A percentile compares a stretch with the other conserved stretches of the same genome.
Evolutionary conservation across 2,888 invertebrate genomes (phyloP).

Genomic region (Drosophila affinis): DNA sequence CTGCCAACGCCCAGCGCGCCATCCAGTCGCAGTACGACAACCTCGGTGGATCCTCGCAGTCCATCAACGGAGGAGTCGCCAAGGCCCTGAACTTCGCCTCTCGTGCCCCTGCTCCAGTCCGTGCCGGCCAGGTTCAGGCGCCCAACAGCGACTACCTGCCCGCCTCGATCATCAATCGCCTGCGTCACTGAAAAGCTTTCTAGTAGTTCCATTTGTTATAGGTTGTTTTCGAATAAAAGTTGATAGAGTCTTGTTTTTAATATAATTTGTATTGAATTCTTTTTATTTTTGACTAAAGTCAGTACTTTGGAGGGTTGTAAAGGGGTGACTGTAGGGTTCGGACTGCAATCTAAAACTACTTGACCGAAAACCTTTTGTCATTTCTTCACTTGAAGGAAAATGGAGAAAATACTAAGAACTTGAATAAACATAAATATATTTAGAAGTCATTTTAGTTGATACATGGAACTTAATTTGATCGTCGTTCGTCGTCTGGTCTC

Average conservation of each 20-base stretch:
- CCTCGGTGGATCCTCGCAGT: constrained; percentile 64
- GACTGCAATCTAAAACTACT: too few species aligned
- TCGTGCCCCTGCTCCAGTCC: constrained; percentile 55
- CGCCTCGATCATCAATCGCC: constrained; percentile 68
- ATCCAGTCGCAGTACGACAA: constrained; percentile 77
- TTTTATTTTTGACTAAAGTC: not conserved
- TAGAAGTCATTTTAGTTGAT: too few species aligned
- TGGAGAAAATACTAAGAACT: too few species aligned
- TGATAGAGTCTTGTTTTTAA: constrained; percentile 17
- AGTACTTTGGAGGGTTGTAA: too few species aligned
- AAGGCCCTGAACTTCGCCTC: constrained; percentile 79
- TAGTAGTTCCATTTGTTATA: constrained; percentile 32
- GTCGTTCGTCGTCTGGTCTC: too few species aligned
- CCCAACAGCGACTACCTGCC: constrained; percentile 71
- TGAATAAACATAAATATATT: too few species aligned
- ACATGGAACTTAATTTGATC: too few species aligned
- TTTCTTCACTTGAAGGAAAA: too few species aligned
- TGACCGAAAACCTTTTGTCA: too few species aligned
- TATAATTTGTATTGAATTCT: not conserved
- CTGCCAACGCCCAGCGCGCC: constrained; percentile 71
- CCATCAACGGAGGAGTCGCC: constrained; percentile 71
- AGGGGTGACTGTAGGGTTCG: too few species aligned
- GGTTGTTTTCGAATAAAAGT: constrained; percentile 48
- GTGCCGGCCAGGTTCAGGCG: constrained; percentile 32
- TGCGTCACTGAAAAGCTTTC: constrained; percentile 51